Percentiles rank a stretch among this genome's conserved stretches.
Conservation (phyloP, 2,797 vertebrate genomes). For the Gymnothorax javanicus region DNA sequence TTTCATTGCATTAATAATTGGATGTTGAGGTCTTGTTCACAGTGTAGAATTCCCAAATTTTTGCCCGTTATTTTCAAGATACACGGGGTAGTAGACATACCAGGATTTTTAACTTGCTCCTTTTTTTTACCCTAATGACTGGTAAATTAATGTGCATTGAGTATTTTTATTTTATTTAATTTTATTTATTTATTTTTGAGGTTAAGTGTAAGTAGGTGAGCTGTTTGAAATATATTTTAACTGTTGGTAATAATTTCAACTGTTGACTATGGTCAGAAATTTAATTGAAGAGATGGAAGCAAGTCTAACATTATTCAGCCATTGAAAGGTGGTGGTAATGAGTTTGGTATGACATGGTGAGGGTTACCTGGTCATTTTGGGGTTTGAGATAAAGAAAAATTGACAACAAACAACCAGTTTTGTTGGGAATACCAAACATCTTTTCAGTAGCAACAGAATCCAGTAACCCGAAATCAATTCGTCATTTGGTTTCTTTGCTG, state of each 20-base stretch:
- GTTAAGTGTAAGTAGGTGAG: slow-evolving; percentile 6
- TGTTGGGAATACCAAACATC: not conserved
- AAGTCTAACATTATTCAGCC: not conserved
- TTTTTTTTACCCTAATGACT: not conserved
- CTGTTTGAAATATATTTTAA: slow-evolving; percentile 13
- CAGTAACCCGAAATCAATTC: not conserved
- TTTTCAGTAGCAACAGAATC: not conserved
- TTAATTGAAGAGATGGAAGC: not conserved
- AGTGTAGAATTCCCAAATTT: slow-evolving; percentile 29
- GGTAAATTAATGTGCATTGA: slow-evolving; percentile 15
- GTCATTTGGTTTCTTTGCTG: not conserved
- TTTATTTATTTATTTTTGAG: not conserved
- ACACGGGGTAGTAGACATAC: slow-evolving; percentile 2
- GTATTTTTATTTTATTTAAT: not conserved
- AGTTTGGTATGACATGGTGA: not conserved
- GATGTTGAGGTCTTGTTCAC: slow-evolving; percentile 22
- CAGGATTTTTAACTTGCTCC: not conserved
- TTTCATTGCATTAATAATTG: slow-evolving; percentile 36
- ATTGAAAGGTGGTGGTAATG: not conserved
- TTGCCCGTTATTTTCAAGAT: slow-evolving; percentile 55
- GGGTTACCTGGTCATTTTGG: not conserved
- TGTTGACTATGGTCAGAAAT: not conserved
- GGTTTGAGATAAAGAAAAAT: not conserved
- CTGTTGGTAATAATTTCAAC: not conserved
- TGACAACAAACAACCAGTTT: not conserved